Percentiles rank a stretch among this genome's conserved stretches.
Conservation (phyloP, 2,113 vertebrate species). For the Variabilichromis moorii region DNA sequence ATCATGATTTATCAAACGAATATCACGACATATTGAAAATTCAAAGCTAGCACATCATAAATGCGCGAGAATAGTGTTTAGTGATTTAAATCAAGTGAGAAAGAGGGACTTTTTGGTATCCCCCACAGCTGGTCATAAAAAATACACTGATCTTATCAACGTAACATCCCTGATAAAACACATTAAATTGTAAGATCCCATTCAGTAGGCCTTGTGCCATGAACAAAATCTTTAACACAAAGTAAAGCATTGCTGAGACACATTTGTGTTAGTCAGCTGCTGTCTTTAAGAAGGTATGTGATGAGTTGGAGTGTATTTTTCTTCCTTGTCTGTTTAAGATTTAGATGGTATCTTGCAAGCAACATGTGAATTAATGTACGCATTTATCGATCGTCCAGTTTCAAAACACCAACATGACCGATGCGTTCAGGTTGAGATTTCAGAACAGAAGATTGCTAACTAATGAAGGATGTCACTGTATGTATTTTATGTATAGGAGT, state of each 20-base stretch:
- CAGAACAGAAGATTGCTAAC: background rate
- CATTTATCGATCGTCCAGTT: fast-evolving
- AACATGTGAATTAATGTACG: background rate
- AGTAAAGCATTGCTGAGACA: background rate
- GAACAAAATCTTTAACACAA: background rate
- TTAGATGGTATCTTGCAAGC: background rate
- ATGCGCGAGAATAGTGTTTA: background rate
- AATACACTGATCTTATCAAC: background rate
- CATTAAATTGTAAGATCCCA: background rate
- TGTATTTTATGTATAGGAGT: background rate
- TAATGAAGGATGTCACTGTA: background rate
- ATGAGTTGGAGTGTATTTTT: background rate
- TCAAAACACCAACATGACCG: background rate
- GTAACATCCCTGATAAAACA: background rate
- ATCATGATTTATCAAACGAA: background rate
- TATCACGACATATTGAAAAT: background rate
- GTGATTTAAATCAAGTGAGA: background rate
- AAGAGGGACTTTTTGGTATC: background rate
- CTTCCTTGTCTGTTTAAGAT: background rate
- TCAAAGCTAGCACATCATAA: background rate
- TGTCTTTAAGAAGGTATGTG: background rate
- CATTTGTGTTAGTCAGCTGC: background rate
- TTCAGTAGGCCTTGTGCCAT: background rate
- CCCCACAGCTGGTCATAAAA: background rate
- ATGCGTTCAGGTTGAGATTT: fast-evolving